Percentiles rank a stretch among this genome's conserved stretches.
phyloP scores from a whole-genome alignment of 2,888 invertebrate genomes.

The Eristalis intricaria region DNA sequence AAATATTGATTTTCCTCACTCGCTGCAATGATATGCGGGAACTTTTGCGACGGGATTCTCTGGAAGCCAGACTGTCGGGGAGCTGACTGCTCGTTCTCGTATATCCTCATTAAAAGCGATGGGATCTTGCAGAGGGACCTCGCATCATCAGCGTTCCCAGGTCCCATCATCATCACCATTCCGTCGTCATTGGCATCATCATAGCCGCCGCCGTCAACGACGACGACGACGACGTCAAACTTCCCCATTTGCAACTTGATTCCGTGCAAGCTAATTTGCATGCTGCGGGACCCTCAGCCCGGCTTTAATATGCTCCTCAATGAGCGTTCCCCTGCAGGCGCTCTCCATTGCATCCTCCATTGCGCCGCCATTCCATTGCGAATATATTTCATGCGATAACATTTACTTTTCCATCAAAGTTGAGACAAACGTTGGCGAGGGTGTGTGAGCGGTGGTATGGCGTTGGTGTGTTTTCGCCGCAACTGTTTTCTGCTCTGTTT shows the following conservation, averaged over 20 bases:
- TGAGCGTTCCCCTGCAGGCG: constrained; percentile 42
- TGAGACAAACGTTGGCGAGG: constrained; percentile 59
- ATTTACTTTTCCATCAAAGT: constrained; percentile 71
- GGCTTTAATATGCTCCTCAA: constrained; percentile 53
- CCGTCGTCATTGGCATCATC: constrained; percentile 22
- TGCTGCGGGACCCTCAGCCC: constrained; percentile 46
- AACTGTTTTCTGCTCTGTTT: constrained; percentile 39
- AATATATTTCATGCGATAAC: constrained; percentile 66
- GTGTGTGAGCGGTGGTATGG: neutral
- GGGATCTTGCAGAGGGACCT: constrained; percentile 41
- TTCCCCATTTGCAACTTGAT: constrained; percentile 47
- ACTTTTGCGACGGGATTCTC: constrained; percentile 27
- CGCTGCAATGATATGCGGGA: neutral
- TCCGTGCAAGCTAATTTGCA: constrained; percentile 61
- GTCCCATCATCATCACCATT: constrained; percentile 19
- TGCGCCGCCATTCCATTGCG: constrained; percentile 41
- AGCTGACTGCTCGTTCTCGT: constrained; percentile 43
- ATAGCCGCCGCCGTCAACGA: constrained; percentile 6
- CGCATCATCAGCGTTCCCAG: constrained; percentile 22
- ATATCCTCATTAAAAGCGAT: constrained; percentile 64
- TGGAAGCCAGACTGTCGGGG: constrained; percentile 10
- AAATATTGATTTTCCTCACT: constrained; percentile 60
- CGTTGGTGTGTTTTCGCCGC: constrained; percentile 40
- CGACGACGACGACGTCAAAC: constrained; percentile 40
- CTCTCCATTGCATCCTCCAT: neutral